Base-by-base conservation (phyloP, 2,797 vertebrate species). In the Anabas testudineus region DNA sequence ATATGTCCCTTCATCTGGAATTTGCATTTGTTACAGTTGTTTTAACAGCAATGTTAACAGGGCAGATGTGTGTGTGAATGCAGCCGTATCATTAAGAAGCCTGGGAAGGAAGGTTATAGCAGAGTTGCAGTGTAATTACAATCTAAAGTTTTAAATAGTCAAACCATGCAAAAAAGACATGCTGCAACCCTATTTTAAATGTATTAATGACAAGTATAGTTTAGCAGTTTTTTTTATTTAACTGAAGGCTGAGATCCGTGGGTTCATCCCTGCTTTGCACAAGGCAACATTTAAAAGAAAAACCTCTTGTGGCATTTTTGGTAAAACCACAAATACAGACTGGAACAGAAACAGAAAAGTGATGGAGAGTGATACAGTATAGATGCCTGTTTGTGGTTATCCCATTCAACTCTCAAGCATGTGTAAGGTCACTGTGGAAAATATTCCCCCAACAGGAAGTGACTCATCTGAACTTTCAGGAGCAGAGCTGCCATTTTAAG, bases 381-480 rank as follows among this genome's bases (percentile, higher is more conserved):
- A 45, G 14, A 26, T 24, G 21, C 12, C 41, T 37, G 18, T 46
- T 46, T 47, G 65, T 64, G 21, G 21, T 47, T 47, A 22, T 60
- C 56, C 48, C 53, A 39, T 46, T 53, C 24, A 21, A 70, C 39
- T 26, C 45, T n/a, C 10, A 46, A 67, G 46, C 58, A 19, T 62
- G 59, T 59, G 52, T 63, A 54, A 54, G 60, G 65, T 57, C 51
- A 74, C 57, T 43, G 60, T 69, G 70, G 74, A 78, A 77, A 81
- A 64, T 76, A 45, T 63, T 62, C 62, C 28, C 39, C 18, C 8
- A 24, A 67, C 63, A 80, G 72, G 78, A 75, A 71, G 54, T 75
- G 72, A 76, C 52, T 80, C 71, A 66, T 74, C 15, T 64, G 54
- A 64, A 60, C 48, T 60, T 59, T 63, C 5, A 63, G 39, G 26